Evolutionary conservation across 2,797 vertebrate genomes (phyloP), one percentile per base, ranked within the genome.

Genomic region (Chrysocyon brachyurus): DNA sequence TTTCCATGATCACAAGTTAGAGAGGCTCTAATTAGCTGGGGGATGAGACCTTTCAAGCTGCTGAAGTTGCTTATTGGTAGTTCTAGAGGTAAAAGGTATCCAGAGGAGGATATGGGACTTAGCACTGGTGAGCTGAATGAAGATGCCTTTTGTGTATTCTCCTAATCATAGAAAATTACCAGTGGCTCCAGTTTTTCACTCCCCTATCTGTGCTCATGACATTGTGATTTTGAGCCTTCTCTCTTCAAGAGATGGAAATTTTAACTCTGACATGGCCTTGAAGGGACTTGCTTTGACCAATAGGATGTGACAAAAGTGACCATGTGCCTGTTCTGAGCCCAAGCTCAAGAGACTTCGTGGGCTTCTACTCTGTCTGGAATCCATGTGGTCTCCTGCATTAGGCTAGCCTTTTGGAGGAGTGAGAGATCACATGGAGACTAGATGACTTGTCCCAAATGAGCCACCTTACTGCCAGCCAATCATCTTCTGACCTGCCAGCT

Each of bases 221-320:
- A 91, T 72, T 66, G 24, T 40, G 26, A 14, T 73, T 95, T n/a
- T 12, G 64, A 95, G 92, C 12, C 6, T 52, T 72, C 31, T 87
- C 1, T n/a, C n/a, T 46, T 46, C 31, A 78, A 40, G 36, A 16
- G 11, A 52, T 85, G 17, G 15, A 57, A 49, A 22, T 3, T 64
- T 52, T 61, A 78, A 68, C 22, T 70, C 28, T 64, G 28, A 85
- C 6, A 15, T 77, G 49, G 12, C 2, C 4, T 90, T 66, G 14
- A n/a, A n/a, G n/a, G 56, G 72, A 92, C 59, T 92, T 87, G 10
- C 46, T 94, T 90, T 59, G 33, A 52, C 19, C 14, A 46, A 19
- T 4, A 91, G 79, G 72, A 87, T 78, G n/a, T 40, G 52, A 31
- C 31, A 78, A 92, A 93, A 96, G 49, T 64, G 66, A 73, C 16